phyloP scores from a whole-genome alignment of 2,888 invertebrate genomes.

The Cantharis nigra region DNA sequence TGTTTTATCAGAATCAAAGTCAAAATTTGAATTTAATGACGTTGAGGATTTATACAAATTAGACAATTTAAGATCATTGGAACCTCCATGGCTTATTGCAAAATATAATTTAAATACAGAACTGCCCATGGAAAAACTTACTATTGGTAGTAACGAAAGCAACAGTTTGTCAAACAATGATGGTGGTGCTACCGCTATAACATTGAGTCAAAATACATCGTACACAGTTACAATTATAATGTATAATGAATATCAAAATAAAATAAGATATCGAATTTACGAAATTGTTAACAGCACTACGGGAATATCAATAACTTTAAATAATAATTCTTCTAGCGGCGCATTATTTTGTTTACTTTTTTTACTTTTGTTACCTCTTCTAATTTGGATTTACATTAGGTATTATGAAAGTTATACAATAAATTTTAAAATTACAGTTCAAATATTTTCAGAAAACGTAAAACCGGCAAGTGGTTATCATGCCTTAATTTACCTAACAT shows the following conservation, averaged over 20 bases:
- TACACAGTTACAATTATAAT: neutral
- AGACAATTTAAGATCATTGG: neutral
- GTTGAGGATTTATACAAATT: neutral
- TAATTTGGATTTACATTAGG: slow-evolving; percentile 13
- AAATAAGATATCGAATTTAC: neutral
- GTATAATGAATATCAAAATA: neutral
- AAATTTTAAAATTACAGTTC: neutral
- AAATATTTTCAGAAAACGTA: neutral
- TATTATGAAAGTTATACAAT: neutral
- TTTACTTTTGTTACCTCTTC: neutral
- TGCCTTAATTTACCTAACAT: neutral
- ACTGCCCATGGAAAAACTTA: neutral
- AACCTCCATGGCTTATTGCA: neutral
- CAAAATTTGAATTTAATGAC: neutral
- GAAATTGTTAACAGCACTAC: neutral
- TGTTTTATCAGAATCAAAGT: neutral
- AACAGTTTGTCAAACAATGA: neutral
- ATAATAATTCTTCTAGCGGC: neutral
- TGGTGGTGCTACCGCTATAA: neutral
- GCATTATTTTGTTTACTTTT: neutral
- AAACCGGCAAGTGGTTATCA: neutral
- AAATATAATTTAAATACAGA: neutral
- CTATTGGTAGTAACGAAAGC: neutral
- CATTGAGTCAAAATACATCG: neutral
- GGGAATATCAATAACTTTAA: neutral